Base-by-base conservation (phyloP, 2,113 vertebrate genomes). In the Sphaerodactylus townsendi region DNA sequence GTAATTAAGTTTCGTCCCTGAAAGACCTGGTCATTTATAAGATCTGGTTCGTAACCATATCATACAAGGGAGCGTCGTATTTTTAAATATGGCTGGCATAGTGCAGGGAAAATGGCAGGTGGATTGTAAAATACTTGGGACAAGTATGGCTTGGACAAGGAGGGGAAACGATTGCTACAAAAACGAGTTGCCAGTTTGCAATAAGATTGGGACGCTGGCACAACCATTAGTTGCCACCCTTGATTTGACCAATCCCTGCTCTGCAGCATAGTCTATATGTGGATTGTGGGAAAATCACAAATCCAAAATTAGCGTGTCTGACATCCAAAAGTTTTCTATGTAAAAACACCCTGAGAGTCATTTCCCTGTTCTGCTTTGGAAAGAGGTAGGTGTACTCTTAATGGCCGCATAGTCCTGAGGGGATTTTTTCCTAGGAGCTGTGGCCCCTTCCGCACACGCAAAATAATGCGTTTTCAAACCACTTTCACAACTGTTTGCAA, bases 1-100 rank as follows among this genome's bases (percentile, higher is more conserved):
- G 88, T 81, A 68, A 83, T 82, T 39, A 70, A 86, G 87, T 82
- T 25, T 75, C 33, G 70, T 2, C 25, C 10, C 41, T 35, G n/a
- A 4, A 11, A 39, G 53, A 46, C 15, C 46, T 4, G 10, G 3
- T 37, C 7, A 6, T 85, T 79, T 65, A 19, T 72, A 88, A 82
- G 35, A 0, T 53, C 77, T 86, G 5, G 8, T 69, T 37, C 15
- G 17, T 46, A 80, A 37, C n/a, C 33, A 30, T 23, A 39, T 39
- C 33, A 37, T 33, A 39, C 5, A 37, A 39, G 50, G 25, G 68
- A 59, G 30, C 33, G 25, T 4, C 23, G 4, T 68, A 21, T 33
- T 17, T 28, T 48, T 56, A 56, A n/a, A 59, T 59, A 68, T 30
- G 10, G 5, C 33, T 56, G 15, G 46, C 3, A 37, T 37, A 15